Evolutionary conservation across 1,140 invertebrate species (phyloP).

Genomic region (Melanaphis sacchari): DNA sequence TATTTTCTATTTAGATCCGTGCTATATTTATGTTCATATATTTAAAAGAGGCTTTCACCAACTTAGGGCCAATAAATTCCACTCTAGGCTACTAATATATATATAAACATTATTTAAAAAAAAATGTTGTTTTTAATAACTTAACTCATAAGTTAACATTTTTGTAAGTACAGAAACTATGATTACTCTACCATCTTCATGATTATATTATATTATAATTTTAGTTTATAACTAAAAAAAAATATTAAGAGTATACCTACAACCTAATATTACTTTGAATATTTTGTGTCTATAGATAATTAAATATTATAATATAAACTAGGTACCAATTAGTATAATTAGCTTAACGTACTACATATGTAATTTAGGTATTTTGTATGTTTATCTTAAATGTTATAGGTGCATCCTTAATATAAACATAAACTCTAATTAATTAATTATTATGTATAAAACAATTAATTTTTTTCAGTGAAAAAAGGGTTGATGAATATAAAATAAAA

Average conservation of each 20-base stretch:
- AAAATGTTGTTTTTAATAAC: too few relatives aligned
- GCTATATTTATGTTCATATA: background rate
- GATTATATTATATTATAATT: background rate
- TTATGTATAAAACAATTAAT: too few relatives aligned
- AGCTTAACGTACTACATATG: background rate
- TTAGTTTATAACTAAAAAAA: background rate
- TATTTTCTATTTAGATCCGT: too few relatives aligned
- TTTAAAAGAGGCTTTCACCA: background rate
- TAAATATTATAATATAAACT: background rate
- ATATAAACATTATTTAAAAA: background rate
- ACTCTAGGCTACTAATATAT: too few relatives aligned
- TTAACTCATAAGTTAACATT: background rate
- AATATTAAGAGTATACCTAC: background rate
- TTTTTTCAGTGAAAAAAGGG: background rate
- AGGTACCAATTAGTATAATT: background rate
- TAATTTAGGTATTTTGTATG: background rate
- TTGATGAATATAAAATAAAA: constrained; percentile 13
- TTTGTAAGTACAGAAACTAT: background rate
- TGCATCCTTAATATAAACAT: background rate
- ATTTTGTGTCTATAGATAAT: background rate
- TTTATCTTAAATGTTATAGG: background rate
- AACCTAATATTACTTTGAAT: background rate
- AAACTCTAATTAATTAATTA: too few relatives aligned
- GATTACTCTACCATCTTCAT: background rate
- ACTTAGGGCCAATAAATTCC: too few relatives aligned